A percentile compares a stretch with the other conserved stretches of the same genome.
Evolutionary conservation across 2,797 vertebrate species (phyloP).

Genomic region (Pterois miles): DNA sequence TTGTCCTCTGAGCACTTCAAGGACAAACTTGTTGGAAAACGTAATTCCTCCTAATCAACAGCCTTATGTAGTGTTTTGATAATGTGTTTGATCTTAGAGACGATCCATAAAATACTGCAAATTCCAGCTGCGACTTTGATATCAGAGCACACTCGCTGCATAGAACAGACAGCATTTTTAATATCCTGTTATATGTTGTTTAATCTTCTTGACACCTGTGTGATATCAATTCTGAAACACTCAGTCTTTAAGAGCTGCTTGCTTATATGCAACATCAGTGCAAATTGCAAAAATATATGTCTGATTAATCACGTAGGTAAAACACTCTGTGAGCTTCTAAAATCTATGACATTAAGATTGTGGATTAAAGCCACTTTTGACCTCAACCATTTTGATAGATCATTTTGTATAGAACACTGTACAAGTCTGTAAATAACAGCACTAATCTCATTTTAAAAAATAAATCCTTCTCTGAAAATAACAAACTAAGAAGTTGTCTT

Average conservation of each 20-base stretch:
- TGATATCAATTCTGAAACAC: neutral
- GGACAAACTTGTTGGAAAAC: neutral
- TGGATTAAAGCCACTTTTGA: neutral
- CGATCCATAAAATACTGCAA: neutral
- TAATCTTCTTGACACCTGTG: neutral
- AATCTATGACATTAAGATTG: constrained; percentile 2
- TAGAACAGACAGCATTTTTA: neutral
- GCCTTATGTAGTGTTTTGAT: neutral
- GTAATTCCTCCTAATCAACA: neutral
- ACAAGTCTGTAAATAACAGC: constrained; percentile 24
- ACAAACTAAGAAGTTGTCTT: neutral
- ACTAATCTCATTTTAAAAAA: constrained; percentile 28
- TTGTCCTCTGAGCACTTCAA: neutral
- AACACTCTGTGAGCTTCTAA: constrained; percentile 44
- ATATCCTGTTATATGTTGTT: neutral
- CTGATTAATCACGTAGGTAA: neutral
- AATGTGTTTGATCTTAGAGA: neutral
- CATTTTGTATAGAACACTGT: constrained; percentile 19
- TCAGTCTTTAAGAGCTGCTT: neutral
- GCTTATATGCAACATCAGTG: neutral
- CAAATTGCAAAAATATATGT: neutral
- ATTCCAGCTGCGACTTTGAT: constrained; percentile 4
- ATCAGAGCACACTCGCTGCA: neutral
- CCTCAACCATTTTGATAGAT: constrained; percentile 25
- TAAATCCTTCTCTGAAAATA: constrained; percentile 29